Percentiles rank a stretch among this genome's conserved stretches.
These are phyloP conservation scores for Cricetomys ansorgei DNA, from an alignment of 2,113 vertebrate genomes.

Conservation along the genomic window DNA sequence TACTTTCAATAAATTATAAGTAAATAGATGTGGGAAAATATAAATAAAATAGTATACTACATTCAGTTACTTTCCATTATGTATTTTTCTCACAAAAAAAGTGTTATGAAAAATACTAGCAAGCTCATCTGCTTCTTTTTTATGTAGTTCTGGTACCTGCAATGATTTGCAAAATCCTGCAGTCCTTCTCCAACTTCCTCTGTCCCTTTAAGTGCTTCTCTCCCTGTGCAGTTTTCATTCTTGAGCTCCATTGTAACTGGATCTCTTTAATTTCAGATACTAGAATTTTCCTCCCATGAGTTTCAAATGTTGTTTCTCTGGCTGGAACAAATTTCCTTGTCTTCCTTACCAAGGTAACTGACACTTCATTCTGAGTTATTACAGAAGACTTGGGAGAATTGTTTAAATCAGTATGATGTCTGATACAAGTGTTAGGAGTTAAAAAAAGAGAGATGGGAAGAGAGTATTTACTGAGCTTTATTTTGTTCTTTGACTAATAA, in stretches of 20 bases:
- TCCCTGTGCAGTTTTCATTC: not conserved
- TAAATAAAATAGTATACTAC: not conserved
- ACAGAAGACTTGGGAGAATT: not conserved
- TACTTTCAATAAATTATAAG: not conserved
- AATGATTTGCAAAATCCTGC: not conserved
- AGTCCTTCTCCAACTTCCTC: not conserved
- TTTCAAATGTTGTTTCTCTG: not conserved
- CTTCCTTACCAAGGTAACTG: not conserved
- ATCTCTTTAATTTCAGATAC: not conserved
- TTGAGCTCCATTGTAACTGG: not conserved
- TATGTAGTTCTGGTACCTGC: not conserved
- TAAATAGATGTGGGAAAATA: not conserved
- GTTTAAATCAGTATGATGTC: not conserved
- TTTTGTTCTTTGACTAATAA: constrained; percentile 30
- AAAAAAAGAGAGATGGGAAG: not conserved
- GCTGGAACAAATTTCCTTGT: not conserved
- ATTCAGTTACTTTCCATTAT: not conserved
- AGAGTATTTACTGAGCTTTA: constrained; percentile 7
- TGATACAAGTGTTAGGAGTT: not conserved
- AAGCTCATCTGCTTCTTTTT: not conserved
- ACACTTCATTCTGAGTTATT: constrained; percentile 26
- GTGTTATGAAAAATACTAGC: not conserved
- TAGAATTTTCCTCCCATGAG: not conserved
- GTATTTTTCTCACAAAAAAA: not conserved
- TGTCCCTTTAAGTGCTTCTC: not conserved